These are phyloP conservation scores for Metridium senile DNA, from an alignment of 92 coral and sea anemone genomes.

Conservation along the genomic window DNA sequence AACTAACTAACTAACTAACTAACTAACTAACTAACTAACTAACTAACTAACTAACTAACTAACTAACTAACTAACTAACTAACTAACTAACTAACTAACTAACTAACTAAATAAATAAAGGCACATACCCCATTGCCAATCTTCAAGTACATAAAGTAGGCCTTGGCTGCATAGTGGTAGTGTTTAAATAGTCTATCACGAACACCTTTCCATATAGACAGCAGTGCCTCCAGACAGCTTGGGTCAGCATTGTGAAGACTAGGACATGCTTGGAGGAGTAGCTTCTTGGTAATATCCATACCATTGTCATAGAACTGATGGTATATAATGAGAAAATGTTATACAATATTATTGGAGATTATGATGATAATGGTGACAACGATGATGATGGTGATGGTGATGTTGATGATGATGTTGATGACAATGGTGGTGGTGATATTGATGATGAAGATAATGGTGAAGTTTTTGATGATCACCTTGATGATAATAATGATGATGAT, in stretches of 20 bases:
- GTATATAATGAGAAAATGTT: too few relatives aligned
- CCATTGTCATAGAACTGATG: conserved; percentile 81
- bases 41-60: background rate
- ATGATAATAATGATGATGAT: too few relatives aligned
- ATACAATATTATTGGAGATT: too few relatives aligned
- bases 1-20: too few relatives aligned
- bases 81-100: background rate
- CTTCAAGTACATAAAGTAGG: conserved; percentile 94
- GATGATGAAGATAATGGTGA: too few relatives aligned
- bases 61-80: background rate
- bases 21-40: background rate
- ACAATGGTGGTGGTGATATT: too few relatives aligned
- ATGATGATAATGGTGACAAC: too few relatives aligned
- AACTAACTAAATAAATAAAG: background rate
- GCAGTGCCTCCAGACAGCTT: conserved; percentile 66
- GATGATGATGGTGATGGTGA: too few relatives aligned
- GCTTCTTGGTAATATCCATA: conserved; percentile 83
- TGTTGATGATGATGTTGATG: too few relatives aligned
- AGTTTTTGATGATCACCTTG: too few relatives aligned
- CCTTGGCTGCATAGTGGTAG: conserved; percentile 95
- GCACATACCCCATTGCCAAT: conserved; percentile 78
- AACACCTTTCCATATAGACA: conserved; percentile 91
- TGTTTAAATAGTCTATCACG: conserved; percentile 90
- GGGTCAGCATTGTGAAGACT: conserved; percentile 75
- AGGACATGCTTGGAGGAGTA: conserved; percentile 76